Evolutionary conservation across 2,113 vertebrate species (phyloP).

Genomic region (Vidua macroura): DNA sequence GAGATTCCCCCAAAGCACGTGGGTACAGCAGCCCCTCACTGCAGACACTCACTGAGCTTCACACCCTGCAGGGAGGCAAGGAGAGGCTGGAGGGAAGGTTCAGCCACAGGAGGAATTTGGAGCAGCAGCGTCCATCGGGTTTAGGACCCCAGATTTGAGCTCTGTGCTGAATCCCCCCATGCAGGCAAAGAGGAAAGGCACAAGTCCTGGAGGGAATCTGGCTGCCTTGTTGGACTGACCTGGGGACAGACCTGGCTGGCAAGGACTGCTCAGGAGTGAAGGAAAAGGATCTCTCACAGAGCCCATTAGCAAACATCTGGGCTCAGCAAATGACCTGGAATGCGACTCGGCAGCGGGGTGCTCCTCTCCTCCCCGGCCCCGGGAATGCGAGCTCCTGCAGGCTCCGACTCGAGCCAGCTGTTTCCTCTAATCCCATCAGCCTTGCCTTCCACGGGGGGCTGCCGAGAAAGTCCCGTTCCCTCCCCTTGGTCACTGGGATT

Average conservation of each 20-base stretch:
- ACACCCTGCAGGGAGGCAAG: fast-evolving
- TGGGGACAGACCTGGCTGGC: slow-evolving; percentile 19
- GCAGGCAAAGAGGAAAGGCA: neutral
- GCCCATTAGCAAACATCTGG: slow-evolving; percentile 75
- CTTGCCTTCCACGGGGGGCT: slow-evolving; percentile 45
- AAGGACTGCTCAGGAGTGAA: neutral
- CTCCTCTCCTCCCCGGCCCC: slow-evolving; percentile 39
- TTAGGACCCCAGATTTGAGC: neutral
- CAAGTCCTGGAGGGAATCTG: fast-evolving
- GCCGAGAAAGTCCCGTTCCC: neutral
- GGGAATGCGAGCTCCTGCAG: slow-evolving; percentile 66
- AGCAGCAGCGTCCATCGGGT: neutral
- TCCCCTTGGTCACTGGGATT: neutral
- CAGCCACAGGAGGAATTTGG: neutral
- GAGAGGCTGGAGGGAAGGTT: neutral
- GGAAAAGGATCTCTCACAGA: slow-evolving; percentile 32
- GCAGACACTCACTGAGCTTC: neutral
- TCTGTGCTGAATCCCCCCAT: neutral
- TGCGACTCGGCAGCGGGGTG: slow-evolving; percentile 62
- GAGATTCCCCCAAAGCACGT: fast-evolving
- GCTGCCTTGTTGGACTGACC: neutral
- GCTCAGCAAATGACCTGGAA: slow-evolving; percentile 70
- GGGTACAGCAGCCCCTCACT: neutral
- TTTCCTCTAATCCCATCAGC: slow-evolving; percentile 71
- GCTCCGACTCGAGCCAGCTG: slow-evolving; percentile 67